These are phyloP conservation scores for Colletes gigas DNA, from an alignment of 1,140 invertebrate species.

Conservation along the genomic window DNA sequence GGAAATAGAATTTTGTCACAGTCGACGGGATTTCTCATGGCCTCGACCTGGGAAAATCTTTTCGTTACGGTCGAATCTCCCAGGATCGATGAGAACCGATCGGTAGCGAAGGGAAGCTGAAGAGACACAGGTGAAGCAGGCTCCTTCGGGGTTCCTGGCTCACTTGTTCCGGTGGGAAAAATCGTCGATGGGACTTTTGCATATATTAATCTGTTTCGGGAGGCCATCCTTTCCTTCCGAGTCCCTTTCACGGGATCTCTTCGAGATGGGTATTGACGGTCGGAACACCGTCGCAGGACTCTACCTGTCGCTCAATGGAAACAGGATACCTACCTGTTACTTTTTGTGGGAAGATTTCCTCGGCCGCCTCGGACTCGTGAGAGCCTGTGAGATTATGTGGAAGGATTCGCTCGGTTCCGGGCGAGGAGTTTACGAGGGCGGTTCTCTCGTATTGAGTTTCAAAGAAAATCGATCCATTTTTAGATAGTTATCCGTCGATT, in stretches of 20 bases:
- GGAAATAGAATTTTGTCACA: not conserved
- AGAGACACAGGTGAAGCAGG: conserved; percentile 73
- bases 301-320: conserved; percentile 78
- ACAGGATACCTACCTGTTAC: conserved; percentile 78
- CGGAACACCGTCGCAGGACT: conserved; percentile 58
- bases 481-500: conserved; percentile 34
- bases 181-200: conserved; percentile 70
- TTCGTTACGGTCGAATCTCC: conserved; percentile 12
- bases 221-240: conserved; percentile 66
- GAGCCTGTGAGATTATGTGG: conserved; percentile 54
- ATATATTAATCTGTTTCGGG: conserved; percentile 78
- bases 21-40: conserved; percentile 19
- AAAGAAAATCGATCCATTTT: conserved; percentile 50
- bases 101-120: not conserved
- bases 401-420: conserved; percentile 58
- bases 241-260: conserved; percentile 56
- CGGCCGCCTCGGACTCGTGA: conserved; percentile 63
- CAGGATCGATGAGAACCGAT: conserved; percentile 33
- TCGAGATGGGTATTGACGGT: conserved; percentile 53
- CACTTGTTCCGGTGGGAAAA: conserved; percentile 77
- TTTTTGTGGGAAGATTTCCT: conserved; percentile 76
- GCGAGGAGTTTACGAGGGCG: conserved; percentile 31
- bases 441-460: conserved; percentile 57
- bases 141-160: conserved; percentile 18
- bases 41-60: conserved; percentile 50